Evolutionary conservation across 2,113 vertebrate genomes (phyloP).

Genomic region (Emydura subglobosa): DNA sequence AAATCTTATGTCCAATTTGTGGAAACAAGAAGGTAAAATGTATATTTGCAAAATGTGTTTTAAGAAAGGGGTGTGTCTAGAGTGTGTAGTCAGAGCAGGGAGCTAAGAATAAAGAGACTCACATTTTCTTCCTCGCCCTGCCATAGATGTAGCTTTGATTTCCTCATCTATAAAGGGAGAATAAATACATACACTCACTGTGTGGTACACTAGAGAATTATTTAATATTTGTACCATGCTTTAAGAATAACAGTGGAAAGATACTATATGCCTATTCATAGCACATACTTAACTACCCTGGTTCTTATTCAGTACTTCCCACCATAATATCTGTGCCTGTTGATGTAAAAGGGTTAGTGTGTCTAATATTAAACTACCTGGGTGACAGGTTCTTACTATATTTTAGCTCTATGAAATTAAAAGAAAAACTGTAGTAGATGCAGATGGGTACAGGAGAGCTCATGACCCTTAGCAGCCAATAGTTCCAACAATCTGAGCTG

Average conservation of each 20-base stretch:
- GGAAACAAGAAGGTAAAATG: not conserved
- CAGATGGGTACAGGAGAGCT: not conserved
- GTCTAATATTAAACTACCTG: not conserved
- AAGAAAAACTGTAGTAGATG: not conserved
- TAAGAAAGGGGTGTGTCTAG: no score
- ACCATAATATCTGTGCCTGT: not conserved
- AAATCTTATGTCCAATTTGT: not conserved
- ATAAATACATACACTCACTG: not conserved
- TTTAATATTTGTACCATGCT: not conserved
- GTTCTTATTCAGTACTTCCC: not conserved
- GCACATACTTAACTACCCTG: not conserved
- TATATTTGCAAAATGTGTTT: not conserved
- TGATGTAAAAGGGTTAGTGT: not conserved
- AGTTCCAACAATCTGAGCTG: not conserved
- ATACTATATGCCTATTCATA: not conserved
- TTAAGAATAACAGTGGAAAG: not conserved
- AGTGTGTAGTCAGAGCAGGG: no score
- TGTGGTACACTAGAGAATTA: not conserved
- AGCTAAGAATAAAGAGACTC: not conserved
- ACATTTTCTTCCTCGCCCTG: not conserved
- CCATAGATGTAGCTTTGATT: not conserved
- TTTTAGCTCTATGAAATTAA: not conserved
- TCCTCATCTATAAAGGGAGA: not conserved
- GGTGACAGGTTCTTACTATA: not conserved
- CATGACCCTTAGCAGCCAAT: not conserved